Percentiles rank a stretch among this genome's conserved stretches.
Conservation (phyloP, 2,797 vertebrate species). For the Lycodopsis pacificus region DNA sequence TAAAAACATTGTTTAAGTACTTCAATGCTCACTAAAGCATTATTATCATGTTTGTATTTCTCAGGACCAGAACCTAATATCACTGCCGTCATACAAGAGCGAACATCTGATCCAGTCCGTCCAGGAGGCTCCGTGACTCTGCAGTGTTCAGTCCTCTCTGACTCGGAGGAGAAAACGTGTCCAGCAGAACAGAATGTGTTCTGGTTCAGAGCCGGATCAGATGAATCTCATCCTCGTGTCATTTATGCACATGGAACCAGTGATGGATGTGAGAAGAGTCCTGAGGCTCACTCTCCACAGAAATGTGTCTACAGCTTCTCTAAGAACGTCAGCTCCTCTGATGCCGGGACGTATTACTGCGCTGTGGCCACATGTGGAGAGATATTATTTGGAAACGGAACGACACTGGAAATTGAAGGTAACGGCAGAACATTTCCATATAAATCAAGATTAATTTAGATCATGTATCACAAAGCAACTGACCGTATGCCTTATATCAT, state of each 20-base stretch:
- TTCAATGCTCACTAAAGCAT: neutral
- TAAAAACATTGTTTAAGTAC: too few species aligned
- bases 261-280: slow-evolving; percentile 10
- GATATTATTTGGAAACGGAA: slow-evolving; percentile 42
- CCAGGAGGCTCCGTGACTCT: too few species aligned
- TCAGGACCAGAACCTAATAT: too few species aligned
- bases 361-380: slow-evolving; percentile 52
- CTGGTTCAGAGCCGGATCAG: slow-evolving; percentile 47
- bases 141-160: slow-evolving; percentile 25
- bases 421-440: neutral
- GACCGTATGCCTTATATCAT: neutral
- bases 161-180: slow-evolving; percentile 8
- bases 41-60: neutral
- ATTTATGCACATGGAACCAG: neutral
- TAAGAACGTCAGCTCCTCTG: slow-evolving; percentile 33
- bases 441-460: neutral
- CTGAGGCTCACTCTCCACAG: neutral
- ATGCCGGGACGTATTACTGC: slow-evolving; percentile 51
- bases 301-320: slow-evolving; percentile 52
- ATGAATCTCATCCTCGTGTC: slow-evolving; percentile 16
- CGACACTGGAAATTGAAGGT: slow-evolving; percentile 34
- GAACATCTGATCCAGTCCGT: too few species aligned
- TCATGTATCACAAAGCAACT: neutral
- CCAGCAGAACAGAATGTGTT: slow-evolving; percentile 19
- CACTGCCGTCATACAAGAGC: too few species aligned